These are phyloP conservation scores for Esperia sulphurella DNA, from an alignment of 2,888 invertebrate genomes.

Conservation along the genomic window DNA sequence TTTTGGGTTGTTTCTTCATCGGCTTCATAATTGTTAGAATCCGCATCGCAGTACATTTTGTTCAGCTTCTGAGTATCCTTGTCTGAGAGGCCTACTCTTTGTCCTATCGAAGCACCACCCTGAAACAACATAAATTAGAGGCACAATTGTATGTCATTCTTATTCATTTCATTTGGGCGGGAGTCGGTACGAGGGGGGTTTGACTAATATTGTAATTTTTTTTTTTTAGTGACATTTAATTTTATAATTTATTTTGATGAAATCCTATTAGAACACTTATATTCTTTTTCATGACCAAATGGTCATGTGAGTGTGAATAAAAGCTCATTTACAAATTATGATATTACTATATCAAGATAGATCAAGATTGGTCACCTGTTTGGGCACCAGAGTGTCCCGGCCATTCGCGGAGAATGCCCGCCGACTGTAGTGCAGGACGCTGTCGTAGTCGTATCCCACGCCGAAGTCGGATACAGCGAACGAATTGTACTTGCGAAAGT, in stretches of 20 bases:
- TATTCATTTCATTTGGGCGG: too few relatives aligned
- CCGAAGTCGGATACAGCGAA: constrained; percentile 83
- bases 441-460: constrained; percentile 85
- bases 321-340: too few relatives aligned
- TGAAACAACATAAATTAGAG: constrained; percentile 27
- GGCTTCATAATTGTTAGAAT: constrained; percentile 35
- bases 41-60: constrained; percentile 77
- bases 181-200: too few relatives aligned
- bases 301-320: too few relatives aligned
- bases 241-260: neutral
- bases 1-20: constrained; percentile 31
- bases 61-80: constrained; percentile 79
- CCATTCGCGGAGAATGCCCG: constrained; percentile 85
- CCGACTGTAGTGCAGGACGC: constrained; percentile 86
- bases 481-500: constrained; percentile 83
- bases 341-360: too few relatives aligned
- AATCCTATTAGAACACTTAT: too few relatives aligned
- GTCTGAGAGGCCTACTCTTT: constrained; percentile 76
- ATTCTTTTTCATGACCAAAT: too few relatives aligned
- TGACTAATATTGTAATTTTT: too few relatives aligned
- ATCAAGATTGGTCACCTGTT: constrained; percentile 52
- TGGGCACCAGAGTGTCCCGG: constrained; percentile 82
- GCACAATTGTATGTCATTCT: neutral
- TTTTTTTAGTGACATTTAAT: neutral
- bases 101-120: constrained; percentile 74